These are phyloP conservation scores for Paratilapia polleni DNA, from an alignment of 2,113 vertebrate species.

Conservation along the genomic window DNA sequence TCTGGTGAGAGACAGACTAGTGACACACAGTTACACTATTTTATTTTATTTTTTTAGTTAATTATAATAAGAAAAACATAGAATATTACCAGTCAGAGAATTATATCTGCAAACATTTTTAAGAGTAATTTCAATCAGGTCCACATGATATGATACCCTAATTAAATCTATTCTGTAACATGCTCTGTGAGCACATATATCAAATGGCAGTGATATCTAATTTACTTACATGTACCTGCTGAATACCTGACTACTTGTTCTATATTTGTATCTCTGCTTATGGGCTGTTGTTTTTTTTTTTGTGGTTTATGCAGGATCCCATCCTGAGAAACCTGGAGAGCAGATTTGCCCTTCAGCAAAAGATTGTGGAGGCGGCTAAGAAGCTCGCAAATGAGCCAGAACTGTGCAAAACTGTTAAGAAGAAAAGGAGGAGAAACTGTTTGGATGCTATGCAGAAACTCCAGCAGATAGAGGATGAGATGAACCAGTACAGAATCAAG, in stretches of 20 bases:
- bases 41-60: neutral
- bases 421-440: conserved; percentile 93
- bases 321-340: conserved; percentile 92
- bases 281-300: neutral
- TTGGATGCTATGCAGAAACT: conserved; percentile 90
- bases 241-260: neutral
- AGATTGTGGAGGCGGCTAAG: conserved; percentile 94
- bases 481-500: conserved; percentile 93
- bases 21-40: neutral
- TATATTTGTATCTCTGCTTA: neutral
- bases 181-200: neutral
- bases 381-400: conserved; percentile 91
- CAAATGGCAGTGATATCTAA: neutral
- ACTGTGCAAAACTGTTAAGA: conserved; percentile 92
- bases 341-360: conserved; percentile 93
- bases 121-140: neutral
- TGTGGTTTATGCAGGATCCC: conserved; percentile 83
- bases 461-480: conserved; percentile 93
- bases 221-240: neutral
- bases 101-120: neutral
- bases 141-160: neutral
- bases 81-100: neutral
- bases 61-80: neutral
- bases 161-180: neutral
- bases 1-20: neutral